Conservation (phyloP, 2,888 invertebrate genomes). For the Plemyria rubiginata region DNA sequence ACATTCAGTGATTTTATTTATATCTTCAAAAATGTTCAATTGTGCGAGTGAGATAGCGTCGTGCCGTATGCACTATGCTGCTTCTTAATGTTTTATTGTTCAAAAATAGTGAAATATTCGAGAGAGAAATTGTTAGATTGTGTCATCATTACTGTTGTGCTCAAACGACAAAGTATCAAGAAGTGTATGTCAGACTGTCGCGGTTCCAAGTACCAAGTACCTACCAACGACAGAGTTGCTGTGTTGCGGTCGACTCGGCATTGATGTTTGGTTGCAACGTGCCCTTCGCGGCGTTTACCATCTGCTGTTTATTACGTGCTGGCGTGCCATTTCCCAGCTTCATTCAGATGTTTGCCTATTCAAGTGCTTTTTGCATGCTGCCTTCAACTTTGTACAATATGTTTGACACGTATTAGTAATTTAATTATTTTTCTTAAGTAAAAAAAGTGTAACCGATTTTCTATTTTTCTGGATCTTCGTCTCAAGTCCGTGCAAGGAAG, state of each 20-base stretch:
- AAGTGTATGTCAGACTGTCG: not conserved
- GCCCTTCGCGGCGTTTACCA: conserved; percentile 51
- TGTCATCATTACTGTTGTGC: not conserved
- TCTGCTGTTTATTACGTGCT: conserved; percentile 24
- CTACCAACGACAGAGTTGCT: conserved; percentile 46
- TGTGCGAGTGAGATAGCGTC: too few species aligned
- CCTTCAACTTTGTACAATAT: conserved; percentile 33
- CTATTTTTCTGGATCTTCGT: too few species aligned
- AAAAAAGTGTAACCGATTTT: too few species aligned
- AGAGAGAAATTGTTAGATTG: too few species aligned
- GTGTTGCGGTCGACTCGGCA: conserved; percentile 63
- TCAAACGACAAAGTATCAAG: conserved; percentile 20
- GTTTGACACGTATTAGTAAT: not conserved
- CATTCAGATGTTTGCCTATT: conserved; percentile 42
- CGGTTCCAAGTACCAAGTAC: conserved; percentile 13
- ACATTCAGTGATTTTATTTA: too few species aligned
- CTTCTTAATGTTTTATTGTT: too few species aligned
- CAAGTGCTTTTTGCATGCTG: conserved; percentile 42
- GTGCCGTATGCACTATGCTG: too few species aligned
- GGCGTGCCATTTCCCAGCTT: conserved; percentile 43
- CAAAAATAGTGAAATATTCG: too few species aligned
- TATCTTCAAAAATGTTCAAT: too few species aligned
- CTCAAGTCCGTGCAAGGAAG: too few species aligned
- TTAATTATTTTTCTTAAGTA: too few species aligned
- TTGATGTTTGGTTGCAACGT: conserved; percentile 59